Evolutionary conservation across 2,113 vertebrate species (phyloP).

Genomic region (Bufo bufo): DNA sequence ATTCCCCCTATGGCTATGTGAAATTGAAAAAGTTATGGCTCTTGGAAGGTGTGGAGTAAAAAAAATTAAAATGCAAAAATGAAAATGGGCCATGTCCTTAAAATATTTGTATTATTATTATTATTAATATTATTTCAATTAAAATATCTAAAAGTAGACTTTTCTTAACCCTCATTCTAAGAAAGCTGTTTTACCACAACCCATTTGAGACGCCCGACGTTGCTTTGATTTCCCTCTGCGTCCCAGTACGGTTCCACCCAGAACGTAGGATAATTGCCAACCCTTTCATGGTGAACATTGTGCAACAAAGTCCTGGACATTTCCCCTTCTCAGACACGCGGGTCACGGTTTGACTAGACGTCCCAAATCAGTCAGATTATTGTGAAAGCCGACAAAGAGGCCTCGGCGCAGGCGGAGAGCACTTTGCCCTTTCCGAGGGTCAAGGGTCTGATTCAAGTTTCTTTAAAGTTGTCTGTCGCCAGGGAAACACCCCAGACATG

Average conservation of each 20-base stretch:
- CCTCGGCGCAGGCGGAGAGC: constrained; percentile 71
- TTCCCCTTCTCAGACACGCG: constrained; percentile 74
- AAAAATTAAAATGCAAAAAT: too few relatives aligned
- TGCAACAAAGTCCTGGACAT: constrained; percentile 6
- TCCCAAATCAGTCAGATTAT: constrained; percentile 84
- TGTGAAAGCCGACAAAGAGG: constrained; percentile 85
- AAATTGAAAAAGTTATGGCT: too few relatives aligned
- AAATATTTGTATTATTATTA: not conserved
- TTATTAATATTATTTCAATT: not conserved
- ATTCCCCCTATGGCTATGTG: too few relatives aligned
- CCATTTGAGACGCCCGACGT: not conserved
- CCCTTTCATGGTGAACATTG: not conserved
- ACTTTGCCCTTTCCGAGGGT: constrained; percentile 76
- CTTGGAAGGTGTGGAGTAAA: too few relatives aligned
- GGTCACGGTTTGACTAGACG: constrained; percentile 80
- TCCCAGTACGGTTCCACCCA: not conserved
- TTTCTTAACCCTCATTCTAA: not conserved
- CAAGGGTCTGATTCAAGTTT: constrained; percentile 87
- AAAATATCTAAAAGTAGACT: not conserved
- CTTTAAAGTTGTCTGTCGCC: constrained; percentile 77
- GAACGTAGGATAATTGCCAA: not conserved
- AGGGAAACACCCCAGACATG: constrained; percentile 71
- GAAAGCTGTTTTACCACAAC: not conserved
- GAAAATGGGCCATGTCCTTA: too few relatives aligned
- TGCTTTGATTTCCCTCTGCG: not conserved